Base-by-base conservation (phyloP, 2,797 vertebrate genomes). In the Discoglossus pictus region DNA sequence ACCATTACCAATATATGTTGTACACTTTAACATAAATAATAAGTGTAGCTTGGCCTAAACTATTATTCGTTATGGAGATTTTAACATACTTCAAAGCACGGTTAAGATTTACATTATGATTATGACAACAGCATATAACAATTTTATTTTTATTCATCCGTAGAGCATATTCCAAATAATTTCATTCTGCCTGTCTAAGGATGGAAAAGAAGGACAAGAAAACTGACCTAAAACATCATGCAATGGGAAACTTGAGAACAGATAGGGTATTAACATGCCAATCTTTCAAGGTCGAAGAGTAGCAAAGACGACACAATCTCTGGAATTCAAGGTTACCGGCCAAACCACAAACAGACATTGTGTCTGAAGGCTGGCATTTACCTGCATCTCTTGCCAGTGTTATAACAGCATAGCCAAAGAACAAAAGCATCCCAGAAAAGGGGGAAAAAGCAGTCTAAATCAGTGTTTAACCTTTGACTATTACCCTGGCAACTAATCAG, bases 241-340 rank as follows among this genome's bases (percentile, higher is more conserved):
- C 43, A 56, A 51, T 39, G 47, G 44, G 43, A 51, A 70, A 70
- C 51, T 23, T 70, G 68, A 70, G 44, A 60, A 70, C 60, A 62
- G 67, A 70, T 52, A 39, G 43, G 68, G 68, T 56, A 70, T 70
- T 70, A 64, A 56, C 52, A 70, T 70, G 60, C 68, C 68, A 70
- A 63, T 63, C 68, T 63, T 70, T 70, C 68, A 70, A 70, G 60
- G 68, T 63, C 42, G 52, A 63, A 63, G 52, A 64, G 60, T 51
- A 56, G 60, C 60, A 64, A 58, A 70, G 68, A 70, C 60, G 35
- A 63, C 68, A 70, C 60, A 70, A 70, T 63, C 52, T 70, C 68
- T 56, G 60, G 68, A 70, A 70, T 70, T 70, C 68, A 70, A 44
- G 60, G 60, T 70, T 56, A 63, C 43, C 34, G 60, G 67, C 67